phyloP scores from a whole-genome alignment of 2,797 vertebrate genomes.

The Sebastes matsubarae region DNA sequence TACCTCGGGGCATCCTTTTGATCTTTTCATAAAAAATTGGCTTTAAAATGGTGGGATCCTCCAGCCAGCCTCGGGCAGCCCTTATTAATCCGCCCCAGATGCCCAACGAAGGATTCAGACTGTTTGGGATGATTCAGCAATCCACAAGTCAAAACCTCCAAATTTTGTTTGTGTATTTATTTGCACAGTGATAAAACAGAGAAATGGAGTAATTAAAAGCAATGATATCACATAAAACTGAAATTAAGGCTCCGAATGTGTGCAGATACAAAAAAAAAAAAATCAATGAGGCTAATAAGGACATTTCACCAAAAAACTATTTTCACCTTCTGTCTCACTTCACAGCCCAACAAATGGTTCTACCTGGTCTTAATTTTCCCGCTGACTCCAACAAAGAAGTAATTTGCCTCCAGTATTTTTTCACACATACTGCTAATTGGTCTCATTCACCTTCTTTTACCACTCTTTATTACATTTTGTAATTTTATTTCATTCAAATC shows the following conservation, averaged over 20 bases:
- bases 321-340: not conserved
- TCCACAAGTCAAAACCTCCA: constrained; percentile 11
- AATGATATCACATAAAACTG: not conserved
- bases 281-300: not conserved
- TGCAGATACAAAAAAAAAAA: not conserved
- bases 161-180: not conserved
- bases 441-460: not conserved
- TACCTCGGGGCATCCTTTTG: constrained; percentile 36
- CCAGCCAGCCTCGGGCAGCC: constrained; percentile 10
- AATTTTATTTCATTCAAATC: not conserved
- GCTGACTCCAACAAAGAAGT: not conserved
- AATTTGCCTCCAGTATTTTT: not conserved
- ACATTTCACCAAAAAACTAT: not conserved
- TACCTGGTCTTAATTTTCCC: not conserved
- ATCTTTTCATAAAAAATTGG: constrained; percentile 37
- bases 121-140: constrained; percentile 31
- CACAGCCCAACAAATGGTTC: not conserved
- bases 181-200: not conserved
- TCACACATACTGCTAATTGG: not conserved
- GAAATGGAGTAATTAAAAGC: not conserved
- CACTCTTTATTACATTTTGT: not conserved
- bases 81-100: constrained; percentile 29
- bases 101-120: not conserved
- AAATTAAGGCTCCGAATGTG: not conserved
- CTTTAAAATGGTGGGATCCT: constrained; percentile 35